These are phyloP conservation scores for Borostomias antarcticus DNA, from an alignment of 2,797 vertebrate genomes.

Conservation along the genomic window DNA sequence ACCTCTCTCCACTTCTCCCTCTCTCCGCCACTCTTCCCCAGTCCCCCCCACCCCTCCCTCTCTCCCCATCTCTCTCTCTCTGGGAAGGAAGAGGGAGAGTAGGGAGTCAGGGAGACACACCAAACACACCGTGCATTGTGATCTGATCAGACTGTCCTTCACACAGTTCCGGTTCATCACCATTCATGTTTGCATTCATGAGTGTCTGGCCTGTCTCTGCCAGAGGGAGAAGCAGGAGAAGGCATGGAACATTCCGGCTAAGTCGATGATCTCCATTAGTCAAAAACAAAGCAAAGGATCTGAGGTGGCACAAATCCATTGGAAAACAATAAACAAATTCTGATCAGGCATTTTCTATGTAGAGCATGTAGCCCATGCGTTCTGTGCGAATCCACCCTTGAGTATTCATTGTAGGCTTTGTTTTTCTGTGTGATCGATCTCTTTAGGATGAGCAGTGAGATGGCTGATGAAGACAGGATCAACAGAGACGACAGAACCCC, in stretches of 20 bases:
- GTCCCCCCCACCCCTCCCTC: not conserved
- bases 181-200: slow-evolving; percentile 10
- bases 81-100: not conserved
- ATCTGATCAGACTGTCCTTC: not conserved
- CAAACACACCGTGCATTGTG: not conserved
- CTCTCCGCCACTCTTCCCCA: not conserved
- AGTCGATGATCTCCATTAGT: not conserved
- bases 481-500: not conserved
- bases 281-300: not conserved
- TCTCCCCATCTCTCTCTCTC: not conserved
- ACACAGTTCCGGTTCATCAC: slow-evolving; percentile 2
- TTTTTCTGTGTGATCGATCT: not conserved
- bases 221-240: not conserved
- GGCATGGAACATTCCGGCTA: not conserved
- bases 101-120: not conserved
- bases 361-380: not conserved
- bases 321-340: not conserved
- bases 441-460: not conserved
- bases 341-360: not conserved
- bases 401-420: no score
- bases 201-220: not conserved
- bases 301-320: not conserved
- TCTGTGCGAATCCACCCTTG: no score
- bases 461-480: no score
- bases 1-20: not conserved